These are phyloP conservation scores for Acronicta aceris DNA, from an alignment of 2,888 invertebrate species.

Conservation along the genomic window DNA sequence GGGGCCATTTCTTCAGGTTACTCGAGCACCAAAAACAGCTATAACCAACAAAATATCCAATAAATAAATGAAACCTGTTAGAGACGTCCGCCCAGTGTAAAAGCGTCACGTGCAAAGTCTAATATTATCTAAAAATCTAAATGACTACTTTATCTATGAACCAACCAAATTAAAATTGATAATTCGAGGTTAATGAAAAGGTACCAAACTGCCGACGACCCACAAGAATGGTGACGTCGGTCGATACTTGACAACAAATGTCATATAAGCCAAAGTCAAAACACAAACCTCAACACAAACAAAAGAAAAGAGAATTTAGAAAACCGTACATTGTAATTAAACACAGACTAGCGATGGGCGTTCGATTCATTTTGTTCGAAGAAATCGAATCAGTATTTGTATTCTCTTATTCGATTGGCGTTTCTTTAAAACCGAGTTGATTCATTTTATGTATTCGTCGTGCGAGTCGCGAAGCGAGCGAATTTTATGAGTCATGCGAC, in stretches of 20 bases:
- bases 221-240: slow-evolving; percentile 63
- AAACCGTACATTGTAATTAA: too few species aligned
- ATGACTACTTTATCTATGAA: slow-evolving; percentile 32
- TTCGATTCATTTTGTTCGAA: too few species aligned
- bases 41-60: slow-evolving; percentile 49
- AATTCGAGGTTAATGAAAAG: slow-evolving; percentile 35
- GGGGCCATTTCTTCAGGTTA: slow-evolving; percentile 76
- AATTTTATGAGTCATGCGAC: too few species aligned
- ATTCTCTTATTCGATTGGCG: too few species aligned
- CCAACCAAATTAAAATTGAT: slow-evolving; percentile 56
- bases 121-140: slow-evolving; percentile 44
- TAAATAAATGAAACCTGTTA: slow-evolving; percentile 38
- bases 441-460: too few species aligned
- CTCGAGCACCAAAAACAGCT: slow-evolving; percentile 45
- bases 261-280: slow-evolving; percentile 1
- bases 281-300: too few species aligned
- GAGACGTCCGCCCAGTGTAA: slow-evolving; percentile 23
- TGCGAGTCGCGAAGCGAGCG: too few species aligned
- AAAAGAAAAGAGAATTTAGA: too few species aligned
- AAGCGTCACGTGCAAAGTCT: slow-evolving; percentile 57
- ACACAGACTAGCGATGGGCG: too few species aligned
- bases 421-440: too few species aligned
- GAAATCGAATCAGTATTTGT: too few species aligned
- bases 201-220: slow-evolving; percentile 23
- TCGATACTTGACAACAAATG: slow-evolving; percentile 48